Percentiles rank a stretch among this genome's conserved stretches.
These are phyloP conservation scores for Epizoanthus ramosus DNA, from an alignment of 92 coral and sea anemone species.

Conservation along the genomic window DNA sequence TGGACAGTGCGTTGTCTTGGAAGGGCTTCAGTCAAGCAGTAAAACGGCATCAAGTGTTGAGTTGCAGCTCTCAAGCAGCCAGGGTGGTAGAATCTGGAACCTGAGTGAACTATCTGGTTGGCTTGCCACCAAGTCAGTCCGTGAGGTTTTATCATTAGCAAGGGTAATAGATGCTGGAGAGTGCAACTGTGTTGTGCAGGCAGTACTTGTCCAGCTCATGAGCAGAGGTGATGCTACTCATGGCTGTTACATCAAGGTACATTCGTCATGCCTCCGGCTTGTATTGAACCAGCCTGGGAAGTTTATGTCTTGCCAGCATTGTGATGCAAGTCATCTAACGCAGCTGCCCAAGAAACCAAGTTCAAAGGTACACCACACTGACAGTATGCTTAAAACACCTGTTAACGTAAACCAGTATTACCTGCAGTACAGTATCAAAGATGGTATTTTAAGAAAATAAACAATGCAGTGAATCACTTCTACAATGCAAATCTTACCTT, in stretches of 20 bases:
- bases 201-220: constrained; percentile 71
- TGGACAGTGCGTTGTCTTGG: constrained; percentile 87
- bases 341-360: constrained; percentile 51
- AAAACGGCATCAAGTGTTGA: constrained; percentile 14
- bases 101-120: constrained; percentile 83
- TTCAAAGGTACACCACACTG: constrained; percentile 39
- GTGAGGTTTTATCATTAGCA: constrained; percentile 45
- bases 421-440: no score
- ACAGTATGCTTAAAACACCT: neutral
- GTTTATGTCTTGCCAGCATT: constrained; percentile 66
- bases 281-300: constrained; percentile 52
- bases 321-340: constrained; percentile 58
- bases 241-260: constrained; percentile 57
- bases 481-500: no score
- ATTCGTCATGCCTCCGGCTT: constrained; percentile 68
- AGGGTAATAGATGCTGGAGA: constrained; percentile 28
- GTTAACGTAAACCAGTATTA: neutral
- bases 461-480: no score
- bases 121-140: constrained; percentile 82
- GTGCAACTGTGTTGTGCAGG: constrained; percentile 64
- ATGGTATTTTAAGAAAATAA: no score
- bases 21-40: constrained; percentile 71
- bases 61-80: constrained; percentile 55
- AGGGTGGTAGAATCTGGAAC: constrained; percentile 84
- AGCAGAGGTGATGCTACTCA: constrained; percentile 18